Evolutionary conservation across 2,888 invertebrate genomes (phyloP).

Genomic region (Aricia artaxerxes): DNA sequence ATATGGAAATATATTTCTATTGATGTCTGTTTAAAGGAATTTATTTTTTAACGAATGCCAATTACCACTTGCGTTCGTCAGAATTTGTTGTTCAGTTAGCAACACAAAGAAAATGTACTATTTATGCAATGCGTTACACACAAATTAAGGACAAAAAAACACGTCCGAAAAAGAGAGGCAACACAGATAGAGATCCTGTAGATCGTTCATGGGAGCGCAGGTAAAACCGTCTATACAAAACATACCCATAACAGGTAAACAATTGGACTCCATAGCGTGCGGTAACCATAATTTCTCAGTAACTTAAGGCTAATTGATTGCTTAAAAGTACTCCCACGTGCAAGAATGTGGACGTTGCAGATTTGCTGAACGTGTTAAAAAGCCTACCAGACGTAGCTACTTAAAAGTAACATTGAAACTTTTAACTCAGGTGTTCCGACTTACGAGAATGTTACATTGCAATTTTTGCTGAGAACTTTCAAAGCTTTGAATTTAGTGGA

Average conservation of each 20-base stretch:
- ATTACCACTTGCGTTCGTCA: background rate
- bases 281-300: slow-evolving; percentile 5
- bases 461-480: slow-evolving; percentile 6
- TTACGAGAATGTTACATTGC: slow-evolving; percentile 13
- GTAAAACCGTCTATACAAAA: background rate
- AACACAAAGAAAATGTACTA: background rate
- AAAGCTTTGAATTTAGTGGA: slow-evolving; percentile 14
- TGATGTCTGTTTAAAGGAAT: too few relatives aligned
- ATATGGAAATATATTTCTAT: background rate
- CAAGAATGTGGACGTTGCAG: slow-evolving; percentile 68
- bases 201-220: background rate
- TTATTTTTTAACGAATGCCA: background rate
- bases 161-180: background rate
- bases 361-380: slow-evolving; percentile 59
- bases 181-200: background rate
- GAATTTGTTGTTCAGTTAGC: background rate
- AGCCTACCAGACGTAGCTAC: slow-evolving; percentile 23
- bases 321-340: slow-evolving; percentile 55
- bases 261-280: background rate
- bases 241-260: slow-evolving; percentile 11
- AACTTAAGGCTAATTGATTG: slow-evolving; percentile 61
- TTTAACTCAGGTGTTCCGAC: slow-evolving; percentile 20
- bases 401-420: slow-evolving; percentile 17
- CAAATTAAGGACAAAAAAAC: background rate
- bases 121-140: background rate